Percentiles rank a stretch among this genome's conserved stretches.
Conservation (phyloP, 2,888 invertebrate species). For the Rugalucina vietnamica region DNA sequence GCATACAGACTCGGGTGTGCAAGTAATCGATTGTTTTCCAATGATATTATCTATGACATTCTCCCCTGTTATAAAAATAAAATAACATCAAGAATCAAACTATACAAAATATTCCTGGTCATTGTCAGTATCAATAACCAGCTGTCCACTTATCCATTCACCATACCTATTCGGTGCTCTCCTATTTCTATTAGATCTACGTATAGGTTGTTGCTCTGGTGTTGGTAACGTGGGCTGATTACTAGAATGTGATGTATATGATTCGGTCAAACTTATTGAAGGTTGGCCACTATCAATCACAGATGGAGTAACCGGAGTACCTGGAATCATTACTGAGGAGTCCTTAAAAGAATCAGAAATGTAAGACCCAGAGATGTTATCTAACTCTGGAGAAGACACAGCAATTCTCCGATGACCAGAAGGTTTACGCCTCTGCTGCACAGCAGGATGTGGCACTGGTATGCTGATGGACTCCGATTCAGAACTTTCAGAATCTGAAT, state of each 20-base stretch:
- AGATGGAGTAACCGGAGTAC: not conserved
- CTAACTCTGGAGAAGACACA: not conserved
- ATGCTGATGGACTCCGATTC: not conserved
- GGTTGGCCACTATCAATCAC: not conserved
- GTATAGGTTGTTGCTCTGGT: not conserved
- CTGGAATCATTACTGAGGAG: not conserved
- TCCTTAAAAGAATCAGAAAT: not conserved
- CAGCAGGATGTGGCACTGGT: not conserved
- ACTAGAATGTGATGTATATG: not conserved
- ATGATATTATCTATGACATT: slow-evolving; percentile 26
- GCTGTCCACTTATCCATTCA: not conserved
- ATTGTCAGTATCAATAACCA: not conserved
- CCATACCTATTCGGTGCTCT: not conserved
- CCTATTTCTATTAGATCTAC: not conserved
- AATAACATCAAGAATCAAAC: not conserved
- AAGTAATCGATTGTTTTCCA: too few relatives aligned
- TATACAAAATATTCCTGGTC: not conserved
- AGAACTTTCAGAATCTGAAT: not conserved
- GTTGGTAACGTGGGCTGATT: not conserved
- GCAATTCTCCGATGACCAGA: not conserved
- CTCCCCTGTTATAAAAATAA: slow-evolving; percentile 8
- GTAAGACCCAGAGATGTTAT: not conserved
- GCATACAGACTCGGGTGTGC: too few relatives aligned
- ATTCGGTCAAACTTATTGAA: not conserved
- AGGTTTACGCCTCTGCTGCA: not conserved